Percentiles rank a stretch among this genome's conserved stretches.
Conservation (phyloP, 2,113 vertebrate species). For the Gallinago undulata region DNA sequence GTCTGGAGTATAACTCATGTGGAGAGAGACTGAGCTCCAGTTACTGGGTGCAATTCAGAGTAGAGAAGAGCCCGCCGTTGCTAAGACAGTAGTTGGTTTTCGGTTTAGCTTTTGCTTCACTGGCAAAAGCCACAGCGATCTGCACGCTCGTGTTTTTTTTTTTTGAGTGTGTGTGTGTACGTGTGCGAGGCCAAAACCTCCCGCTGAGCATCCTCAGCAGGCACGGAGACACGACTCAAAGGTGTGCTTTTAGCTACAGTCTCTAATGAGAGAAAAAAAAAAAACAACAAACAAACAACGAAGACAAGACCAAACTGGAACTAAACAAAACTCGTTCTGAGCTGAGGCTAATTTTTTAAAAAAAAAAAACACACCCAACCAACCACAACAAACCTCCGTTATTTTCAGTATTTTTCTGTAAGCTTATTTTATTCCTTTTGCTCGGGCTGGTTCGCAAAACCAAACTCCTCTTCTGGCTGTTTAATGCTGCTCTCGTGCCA, state of each 20-base stretch:
- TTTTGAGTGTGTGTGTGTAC: background rate
- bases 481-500: background rate
- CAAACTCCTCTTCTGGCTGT: background rate
- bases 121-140: slow-evolving; percentile 5
- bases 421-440: background rate
- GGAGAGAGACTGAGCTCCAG: slow-evolving; percentile 35
- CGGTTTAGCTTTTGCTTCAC: slow-evolving; percentile 3
- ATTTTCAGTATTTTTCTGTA: background rate
- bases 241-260: background rate
- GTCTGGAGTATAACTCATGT: slow-evolving; percentile 34
- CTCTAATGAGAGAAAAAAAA: background rate
- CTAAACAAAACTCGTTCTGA: background rate
- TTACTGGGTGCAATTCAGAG: slow-evolving; percentile 39
- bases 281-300: background rate
- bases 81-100: slow-evolving; percentile 34
- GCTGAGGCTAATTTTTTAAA: background rate
- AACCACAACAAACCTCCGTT: background rate
- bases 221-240: background rate
- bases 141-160: background rate
- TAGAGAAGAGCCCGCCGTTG: slow-evolving; percentile 6
- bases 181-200: background rate
- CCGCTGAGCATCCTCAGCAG: background rate
- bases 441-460: background rate
- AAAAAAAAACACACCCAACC: no score
- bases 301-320: background rate